Evolutionary conservation across 2,888 invertebrate genomes (phyloP).

Genomic region (Loripinus fragilis): DNA sequence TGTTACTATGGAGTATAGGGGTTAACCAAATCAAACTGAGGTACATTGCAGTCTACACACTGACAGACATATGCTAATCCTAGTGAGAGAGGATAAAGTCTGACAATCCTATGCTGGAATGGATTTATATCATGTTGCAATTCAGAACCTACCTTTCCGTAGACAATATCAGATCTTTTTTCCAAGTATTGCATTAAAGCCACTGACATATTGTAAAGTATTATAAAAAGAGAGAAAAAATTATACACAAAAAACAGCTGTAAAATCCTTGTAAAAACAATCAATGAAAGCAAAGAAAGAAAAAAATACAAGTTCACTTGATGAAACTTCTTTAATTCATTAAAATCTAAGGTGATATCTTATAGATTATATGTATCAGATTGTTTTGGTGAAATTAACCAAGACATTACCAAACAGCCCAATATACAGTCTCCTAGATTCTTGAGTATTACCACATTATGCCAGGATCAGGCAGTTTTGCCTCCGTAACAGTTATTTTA

Average conservation of each 20-base stretch:
- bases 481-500: too few species aligned
- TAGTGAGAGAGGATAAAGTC: too few species aligned
- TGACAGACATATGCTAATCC: too few species aligned
- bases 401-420: neutral
- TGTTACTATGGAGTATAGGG: too few species aligned
- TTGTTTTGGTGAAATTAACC: too few species aligned
- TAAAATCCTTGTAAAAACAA: neutral
- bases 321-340: neutral
- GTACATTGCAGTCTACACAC: too few species aligned
- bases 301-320: neutral
- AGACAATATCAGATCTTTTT: constrained; percentile 43
- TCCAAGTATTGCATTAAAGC: constrained; percentile 57
- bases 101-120: too few species aligned
- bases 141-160: constrained; percentile 35
- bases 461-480: too few species aligned
- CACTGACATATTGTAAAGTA: constrained; percentile 44
- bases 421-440: neutral
- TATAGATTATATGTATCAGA: too few species aligned
- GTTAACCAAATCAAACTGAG: too few species aligned
- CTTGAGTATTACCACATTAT: neutral
- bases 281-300: neutral
- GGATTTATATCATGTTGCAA: too few species aligned
- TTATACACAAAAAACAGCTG: neutral
- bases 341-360: neutral
- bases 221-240: neutral